phyloP scores from a whole-genome alignment of 2,113 vertebrate species.

The Anas platyrhynchos region DNA sequence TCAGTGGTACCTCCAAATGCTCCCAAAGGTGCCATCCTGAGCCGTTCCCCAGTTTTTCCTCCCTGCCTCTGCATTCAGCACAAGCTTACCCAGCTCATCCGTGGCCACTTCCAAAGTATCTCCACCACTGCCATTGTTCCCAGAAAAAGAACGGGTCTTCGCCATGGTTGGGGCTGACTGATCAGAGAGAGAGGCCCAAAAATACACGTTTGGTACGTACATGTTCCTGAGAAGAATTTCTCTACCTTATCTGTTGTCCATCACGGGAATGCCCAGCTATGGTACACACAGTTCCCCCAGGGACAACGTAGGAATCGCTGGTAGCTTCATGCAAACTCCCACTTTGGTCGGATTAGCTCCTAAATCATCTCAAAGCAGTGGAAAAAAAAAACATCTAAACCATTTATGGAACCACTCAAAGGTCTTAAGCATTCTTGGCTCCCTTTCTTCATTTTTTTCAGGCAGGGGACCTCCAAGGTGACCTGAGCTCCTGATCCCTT shows the following conservation, averaged over 20 bases:
- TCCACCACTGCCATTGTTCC: neutral
- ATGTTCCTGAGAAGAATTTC: neutral
- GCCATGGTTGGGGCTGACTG: neutral
- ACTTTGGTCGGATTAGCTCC: neutral
- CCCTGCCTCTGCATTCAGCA: neutral
- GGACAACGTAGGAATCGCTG: neutral
- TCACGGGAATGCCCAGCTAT: neutral
- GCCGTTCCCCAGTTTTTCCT: neutral
- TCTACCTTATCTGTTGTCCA: neutral
- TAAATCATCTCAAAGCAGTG: neutral
- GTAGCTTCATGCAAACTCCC: neutral
- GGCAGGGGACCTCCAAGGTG: neutral
- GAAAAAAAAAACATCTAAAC: neutral
- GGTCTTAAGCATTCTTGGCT: neutral
- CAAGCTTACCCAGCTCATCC: neutral
- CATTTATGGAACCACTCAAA: neutral
- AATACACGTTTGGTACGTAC: neutral
- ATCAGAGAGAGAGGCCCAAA: neutral
- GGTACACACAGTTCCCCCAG: neutral
- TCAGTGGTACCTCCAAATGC: neutral
- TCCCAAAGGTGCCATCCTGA: neutral
- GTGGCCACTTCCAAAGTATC: neutral
- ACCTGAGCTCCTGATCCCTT: neutral
- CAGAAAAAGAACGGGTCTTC: neutral
- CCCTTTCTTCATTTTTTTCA: neutral